Conservation (phyloP, 2,797 vertebrate species). For the Chiropotes sagulatus region DNA sequence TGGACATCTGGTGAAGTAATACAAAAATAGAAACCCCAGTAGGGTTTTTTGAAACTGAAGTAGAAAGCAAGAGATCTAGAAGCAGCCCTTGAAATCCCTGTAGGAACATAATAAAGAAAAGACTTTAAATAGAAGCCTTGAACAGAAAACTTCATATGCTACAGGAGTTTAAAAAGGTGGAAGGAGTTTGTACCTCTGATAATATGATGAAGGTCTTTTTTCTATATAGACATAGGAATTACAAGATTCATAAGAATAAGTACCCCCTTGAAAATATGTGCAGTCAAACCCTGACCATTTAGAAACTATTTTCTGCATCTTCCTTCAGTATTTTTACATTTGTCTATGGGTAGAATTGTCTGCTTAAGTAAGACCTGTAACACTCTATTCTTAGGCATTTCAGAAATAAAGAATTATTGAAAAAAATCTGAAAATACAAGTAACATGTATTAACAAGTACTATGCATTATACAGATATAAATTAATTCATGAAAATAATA, state of each 20-base stretch:
- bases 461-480: background rate
- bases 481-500: constrained; percentile 20
- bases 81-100: constrained; percentile 73
- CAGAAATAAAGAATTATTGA: background rate
- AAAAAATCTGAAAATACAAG: constrained; percentile 4
- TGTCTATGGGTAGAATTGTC: background rate
- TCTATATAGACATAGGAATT: constrained; percentile 7
- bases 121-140: constrained; percentile 72
- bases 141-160: constrained; percentile 60
- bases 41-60: constrained; percentile 74
- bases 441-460: background rate
- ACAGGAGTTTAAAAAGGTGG: constrained; percentile 51
- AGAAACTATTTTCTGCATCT: background rate
- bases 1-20: constrained; percentile 76
- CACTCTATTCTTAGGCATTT: background rate
- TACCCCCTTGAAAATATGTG: background rate
- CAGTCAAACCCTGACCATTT: background rate
- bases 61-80: constrained; percentile 72
- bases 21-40: constrained; percentile 78
- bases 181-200: constrained; percentile 41
- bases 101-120: constrained; percentile 72
- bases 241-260: constrained; percentile 15
- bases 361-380: background rate
- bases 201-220: constrained; percentile 26
- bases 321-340: background rate